Conservation (phyloP, 2,113 vertebrate species). For the Oreochromis spilurus region DNA sequence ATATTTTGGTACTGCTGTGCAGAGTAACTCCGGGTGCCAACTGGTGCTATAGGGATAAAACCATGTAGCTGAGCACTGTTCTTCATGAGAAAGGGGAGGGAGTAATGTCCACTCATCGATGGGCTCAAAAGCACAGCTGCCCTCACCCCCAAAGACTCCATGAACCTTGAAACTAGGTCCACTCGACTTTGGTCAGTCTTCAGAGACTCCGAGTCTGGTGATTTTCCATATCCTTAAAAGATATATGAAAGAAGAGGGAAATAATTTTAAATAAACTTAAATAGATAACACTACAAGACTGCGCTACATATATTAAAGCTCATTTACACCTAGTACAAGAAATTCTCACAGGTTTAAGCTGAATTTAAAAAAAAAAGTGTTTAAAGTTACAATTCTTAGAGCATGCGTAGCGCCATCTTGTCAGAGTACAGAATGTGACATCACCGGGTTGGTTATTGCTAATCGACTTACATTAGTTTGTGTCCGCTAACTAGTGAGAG, state of each 20-base stretch:
- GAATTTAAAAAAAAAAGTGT: not conserved
- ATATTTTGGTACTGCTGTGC: slow-evolving; percentile 80
- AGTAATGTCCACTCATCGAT: slow-evolving; percentile 91
- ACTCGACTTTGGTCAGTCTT: slow-evolving; percentile 78
- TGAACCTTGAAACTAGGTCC: slow-evolving; percentile 76
- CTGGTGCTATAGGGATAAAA: slow-evolving; percentile 86
- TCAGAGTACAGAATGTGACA: not conserved
- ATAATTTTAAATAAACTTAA: not conserved
- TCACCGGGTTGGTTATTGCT: not conserved
- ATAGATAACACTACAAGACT: not conserved
- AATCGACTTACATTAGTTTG: not conserved
- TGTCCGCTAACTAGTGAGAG: not conserved
- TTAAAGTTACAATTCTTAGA: not conserved
- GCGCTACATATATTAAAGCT: not conserved
- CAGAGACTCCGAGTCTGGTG: slow-evolving; percentile 65
- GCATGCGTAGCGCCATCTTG: not conserved
- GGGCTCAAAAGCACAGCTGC: slow-evolving; percentile 85
- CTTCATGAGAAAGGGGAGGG: slow-evolving; percentile 85
- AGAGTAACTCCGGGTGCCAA: slow-evolving; percentile 81
- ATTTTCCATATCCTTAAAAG: slow-evolving; percentile 84
- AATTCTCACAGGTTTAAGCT: not conserved
- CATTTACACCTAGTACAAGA: not conserved
- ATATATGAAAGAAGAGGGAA: not conserved
- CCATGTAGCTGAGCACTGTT: slow-evolving; percentile 74
- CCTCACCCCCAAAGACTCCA: slow-evolving; percentile 77